Conservation (phyloP, 2,888 invertebrate genomes). For the Salticus scenicus region DNA sequence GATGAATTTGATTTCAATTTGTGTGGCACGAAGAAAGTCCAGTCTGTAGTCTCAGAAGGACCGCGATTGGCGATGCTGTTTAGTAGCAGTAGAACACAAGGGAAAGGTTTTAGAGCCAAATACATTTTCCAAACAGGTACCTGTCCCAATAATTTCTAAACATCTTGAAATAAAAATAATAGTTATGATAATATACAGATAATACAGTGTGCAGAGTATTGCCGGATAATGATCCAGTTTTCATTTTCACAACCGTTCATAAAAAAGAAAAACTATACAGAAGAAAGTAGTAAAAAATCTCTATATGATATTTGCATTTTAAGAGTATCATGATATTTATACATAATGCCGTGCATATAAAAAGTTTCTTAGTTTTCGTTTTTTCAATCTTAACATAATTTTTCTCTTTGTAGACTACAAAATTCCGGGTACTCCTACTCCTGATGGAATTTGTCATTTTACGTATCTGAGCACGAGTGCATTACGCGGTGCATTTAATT, state of each 20-base stretch:
- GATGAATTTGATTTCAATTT: conserved; percentile 95
- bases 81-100: conserved; percentile 92
- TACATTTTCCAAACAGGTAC: conserved; percentile 85
- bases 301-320: no score
- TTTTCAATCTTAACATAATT: no score
- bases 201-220: background rate
- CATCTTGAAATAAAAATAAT: background rate
- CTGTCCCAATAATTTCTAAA: no score
- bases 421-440: conserved; percentile 83
- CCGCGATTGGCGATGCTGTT: conserved; percentile 95
- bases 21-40: conserved; percentile 83
- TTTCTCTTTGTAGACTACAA: conserved; percentile 72
- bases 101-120: conserved; percentile 91
- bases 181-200: background rate
- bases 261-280: background rate
- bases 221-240: background rate
- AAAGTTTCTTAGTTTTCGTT: no score
- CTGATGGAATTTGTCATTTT: conserved; percentile 91
- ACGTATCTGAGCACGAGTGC: conserved; percentile 90
- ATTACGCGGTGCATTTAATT: conserved; percentile 94
- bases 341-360: no score
- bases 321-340: no score
- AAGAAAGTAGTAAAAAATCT: no score
- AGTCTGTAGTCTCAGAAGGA: conserved; percentile 88
- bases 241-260: no score